phyloP scores from a whole-genome alignment of 2,113 vertebrate genomes.

The Sturnira hondurensis region DNA sequence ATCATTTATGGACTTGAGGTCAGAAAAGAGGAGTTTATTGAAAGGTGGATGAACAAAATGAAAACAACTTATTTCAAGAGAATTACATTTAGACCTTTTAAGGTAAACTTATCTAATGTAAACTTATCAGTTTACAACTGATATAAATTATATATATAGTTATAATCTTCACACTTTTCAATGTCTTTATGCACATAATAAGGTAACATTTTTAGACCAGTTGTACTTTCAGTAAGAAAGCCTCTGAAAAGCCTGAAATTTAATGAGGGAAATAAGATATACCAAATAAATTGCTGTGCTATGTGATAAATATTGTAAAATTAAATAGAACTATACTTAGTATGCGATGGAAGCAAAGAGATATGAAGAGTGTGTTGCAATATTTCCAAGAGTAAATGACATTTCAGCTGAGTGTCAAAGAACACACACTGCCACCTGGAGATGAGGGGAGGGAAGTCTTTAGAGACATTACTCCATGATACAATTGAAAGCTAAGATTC shows the following conservation, averaged over 20 bases:
- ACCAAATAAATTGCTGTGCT: background rate
- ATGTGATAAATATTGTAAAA: background rate
- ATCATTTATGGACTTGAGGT: background rate
- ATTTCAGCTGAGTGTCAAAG: background rate
- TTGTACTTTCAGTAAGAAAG: background rate
- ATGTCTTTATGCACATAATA: background rate
- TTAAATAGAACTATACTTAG: background rate
- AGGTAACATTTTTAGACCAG: background rate
- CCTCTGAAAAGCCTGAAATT: background rate
- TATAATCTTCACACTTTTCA: background rate
- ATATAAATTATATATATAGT: background rate
- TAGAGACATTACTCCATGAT: background rate
- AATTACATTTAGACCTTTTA: background rate
- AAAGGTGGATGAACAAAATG: conserved; percentile 22
- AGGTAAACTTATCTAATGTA: too few species aligned
- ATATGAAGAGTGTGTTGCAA: background rate
- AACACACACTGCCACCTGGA: background rate
- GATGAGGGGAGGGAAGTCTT: background rate
- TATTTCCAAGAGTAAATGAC: background rate
- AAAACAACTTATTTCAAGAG: background rate
- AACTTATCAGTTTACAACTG: background rate
- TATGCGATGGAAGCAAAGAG: background rate
- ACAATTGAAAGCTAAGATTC: background rate
- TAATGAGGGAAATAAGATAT: conserved; percentile 18
- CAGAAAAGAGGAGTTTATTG: background rate